Evolutionary conservation across 1,140 invertebrate species (phyloP).

Genomic region (Zaprionus camerounensis): DNA sequence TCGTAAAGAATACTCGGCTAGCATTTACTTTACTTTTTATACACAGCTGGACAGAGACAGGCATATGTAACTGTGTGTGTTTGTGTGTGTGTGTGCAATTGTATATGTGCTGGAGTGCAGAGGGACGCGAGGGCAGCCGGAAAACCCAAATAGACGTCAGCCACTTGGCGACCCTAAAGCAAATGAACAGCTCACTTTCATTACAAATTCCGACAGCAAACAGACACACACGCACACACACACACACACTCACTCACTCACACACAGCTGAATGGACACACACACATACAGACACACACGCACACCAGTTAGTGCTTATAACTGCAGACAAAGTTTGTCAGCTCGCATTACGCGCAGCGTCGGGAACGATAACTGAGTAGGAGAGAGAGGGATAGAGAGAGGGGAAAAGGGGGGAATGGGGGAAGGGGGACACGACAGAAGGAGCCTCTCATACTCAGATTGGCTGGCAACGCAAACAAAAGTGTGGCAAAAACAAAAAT

Average conservation of each 20-base stretch:
- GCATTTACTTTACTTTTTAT: conserved; percentile 39
- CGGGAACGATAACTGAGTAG: conserved; percentile 27
- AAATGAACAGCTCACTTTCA: conserved; percentile 82
- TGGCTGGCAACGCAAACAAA: conserved; percentile 57
- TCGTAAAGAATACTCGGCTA: conserved; percentile 55
- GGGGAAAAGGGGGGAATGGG: too few relatives aligned
- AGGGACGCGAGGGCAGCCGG: not conserved
- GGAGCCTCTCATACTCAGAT: conserved; percentile 37
- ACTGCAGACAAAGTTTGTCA: conserved; percentile 72
- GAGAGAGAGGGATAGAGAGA: not conserved
- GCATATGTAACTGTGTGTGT: not conserved
- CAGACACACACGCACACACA: conserved; percentile 60
- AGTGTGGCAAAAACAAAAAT: conserved; percentile 66
- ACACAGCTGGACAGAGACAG: not conserved
- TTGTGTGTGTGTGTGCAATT: not conserved
- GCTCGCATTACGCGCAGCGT: conserved; percentile 65
- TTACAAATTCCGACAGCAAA: conserved; percentile 80
- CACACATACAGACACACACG: conserved; percentile 39
- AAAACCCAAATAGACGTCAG: conserved; percentile 49
- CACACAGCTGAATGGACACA: conserved; percentile 46
- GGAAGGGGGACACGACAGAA: not conserved
- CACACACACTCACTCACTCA: conserved; percentile 4
- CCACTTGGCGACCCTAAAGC: conserved; percentile 77
- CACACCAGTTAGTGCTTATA: conserved; percentile 40
- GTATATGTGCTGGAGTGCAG: conserved; percentile 13